Base-by-base conservation (phyloP, 2,797 vertebrate species). In the Apogon talboti region DNA sequence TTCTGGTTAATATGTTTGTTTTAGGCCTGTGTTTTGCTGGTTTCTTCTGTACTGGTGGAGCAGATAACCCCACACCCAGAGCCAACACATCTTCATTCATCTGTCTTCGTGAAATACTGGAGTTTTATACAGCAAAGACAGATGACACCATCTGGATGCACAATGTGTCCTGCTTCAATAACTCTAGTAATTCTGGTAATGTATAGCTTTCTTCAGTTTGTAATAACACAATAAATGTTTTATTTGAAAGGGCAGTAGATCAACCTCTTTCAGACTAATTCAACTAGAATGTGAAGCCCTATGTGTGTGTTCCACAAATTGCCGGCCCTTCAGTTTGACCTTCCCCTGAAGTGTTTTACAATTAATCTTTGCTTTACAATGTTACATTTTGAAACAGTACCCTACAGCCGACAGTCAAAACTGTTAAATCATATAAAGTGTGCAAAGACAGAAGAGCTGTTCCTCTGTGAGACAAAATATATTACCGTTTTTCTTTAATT, bases 1-100 rank as follows among this genome's bases (percentile, higher is more conserved):
- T 28, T 28, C 24, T 28, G 24, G 4, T 6, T 5, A 28, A 28
- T 18, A 15, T 43, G 21, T 57, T 41, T 65, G 6, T 76, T 18
- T 67, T 84, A 90, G 95, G 95, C 7, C 87, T 79, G 24, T 98
- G 96, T 64, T 87, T 68, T 63, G 86, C 92, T 8, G 96, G 96
- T 4, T 94, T 94, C 78, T 96, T 94, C 89, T 98, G 96, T 70
- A 66, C 70, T 5, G 71, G 83, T 18, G 93, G 93, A 0, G 63
- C 90, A 21, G 78, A 87, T 47, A 90, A 79, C 7, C 84, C 95
- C 11, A 59, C 74, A 1, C 95, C 95, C 35, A 89, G 45, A 24
- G 89, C 93, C 47, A 87, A 67, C 24, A 30, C 74, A 1, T 76
- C 85, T 65, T 88, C 93, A 12, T 82, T 86, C 5, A 0, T 6